phyloP scores from a whole-genome alignment of 2,888 invertebrate genomes.

The Eledone cirrhosa region DNA sequence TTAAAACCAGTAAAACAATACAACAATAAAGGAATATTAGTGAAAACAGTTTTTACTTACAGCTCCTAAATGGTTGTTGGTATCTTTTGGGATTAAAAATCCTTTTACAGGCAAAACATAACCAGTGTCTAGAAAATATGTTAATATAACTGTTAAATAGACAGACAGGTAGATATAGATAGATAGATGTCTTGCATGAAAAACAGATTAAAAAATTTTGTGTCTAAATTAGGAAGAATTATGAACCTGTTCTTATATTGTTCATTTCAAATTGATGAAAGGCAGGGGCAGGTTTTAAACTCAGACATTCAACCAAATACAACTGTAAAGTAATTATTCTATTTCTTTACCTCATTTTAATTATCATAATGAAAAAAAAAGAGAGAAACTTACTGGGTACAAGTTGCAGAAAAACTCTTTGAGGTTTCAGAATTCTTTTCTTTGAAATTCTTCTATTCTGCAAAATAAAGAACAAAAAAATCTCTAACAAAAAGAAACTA shows the following conservation, averaged over 20 bases:
- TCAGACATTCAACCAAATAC: too few relatives aligned
- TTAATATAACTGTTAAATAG: background rate
- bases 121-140: conserved; percentile 12
- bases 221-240: too few relatives aligned
- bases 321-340: too few relatives aligned
- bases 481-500: too few relatives aligned
- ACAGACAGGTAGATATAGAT: background rate
- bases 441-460: conserved; percentile 6
- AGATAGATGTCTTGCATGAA: background rate
- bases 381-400: background rate
- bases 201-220: too few relatives aligned
- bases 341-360: too few relatives aligned
- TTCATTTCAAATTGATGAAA: too few relatives aligned
- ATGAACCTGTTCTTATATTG: too few relatives aligned
- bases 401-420: background rate
- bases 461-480: background rate
- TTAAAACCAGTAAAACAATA: too few relatives aligned
- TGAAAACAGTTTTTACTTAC: background rate
- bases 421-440: background rate
- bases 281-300: too few relatives aligned
- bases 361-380: too few relatives aligned
- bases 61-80: background rate
- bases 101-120: conserved; percentile 5
- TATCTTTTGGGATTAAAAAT: background rate
- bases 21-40: too few relatives aligned